phyloP scores from a whole-genome alignment of 2,797 vertebrate species.

The Galaxias olidus region DNA sequence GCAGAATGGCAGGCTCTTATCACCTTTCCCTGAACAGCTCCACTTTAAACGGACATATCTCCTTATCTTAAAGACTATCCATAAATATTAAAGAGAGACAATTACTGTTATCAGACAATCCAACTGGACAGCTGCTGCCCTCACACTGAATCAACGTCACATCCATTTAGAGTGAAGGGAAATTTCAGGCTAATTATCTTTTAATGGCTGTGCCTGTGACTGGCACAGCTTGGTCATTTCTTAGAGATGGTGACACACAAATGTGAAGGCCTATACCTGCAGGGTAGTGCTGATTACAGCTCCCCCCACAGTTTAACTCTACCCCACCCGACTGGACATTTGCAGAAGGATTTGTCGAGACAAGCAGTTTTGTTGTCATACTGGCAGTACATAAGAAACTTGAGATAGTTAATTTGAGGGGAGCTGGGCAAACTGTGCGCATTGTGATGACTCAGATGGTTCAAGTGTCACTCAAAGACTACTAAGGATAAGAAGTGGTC shows the following conservation, averaged over 20 bases:
- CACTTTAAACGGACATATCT: background rate
- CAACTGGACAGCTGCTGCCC: constrained; percentile 14
- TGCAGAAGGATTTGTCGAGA: constrained; percentile 1
- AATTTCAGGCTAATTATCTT: constrained; percentile 17
- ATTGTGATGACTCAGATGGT: constrained; percentile 3
- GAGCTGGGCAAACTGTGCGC: background rate
- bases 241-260: background rate
- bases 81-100: constrained; percentile 25
- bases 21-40: background rate
- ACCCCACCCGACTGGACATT: background rate
- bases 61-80: constrained; percentile 3
- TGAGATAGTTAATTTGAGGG: constrained; percentile 1
- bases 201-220: constrained; percentile 11
- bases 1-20: background rate
- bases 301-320: background rate
- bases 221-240: background rate
- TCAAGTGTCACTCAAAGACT: constrained; percentile 3
- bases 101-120: constrained; percentile 22
- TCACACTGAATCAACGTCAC: constrained; percentile 16
- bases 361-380: constrained; percentile 11
- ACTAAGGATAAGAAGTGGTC: too few species aligned
- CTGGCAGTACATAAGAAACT: constrained; percentile 4
- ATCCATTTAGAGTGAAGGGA: background rate
- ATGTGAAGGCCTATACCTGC: background rate
- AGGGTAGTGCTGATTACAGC: background rate